Percentiles rank a stretch among this genome's conserved stretches.
These are phyloP conservation scores for Acanthosepion lycidas DNA, from an alignment of 2,888 invertebrate genomes.

Conservation along the genomic window DNA sequence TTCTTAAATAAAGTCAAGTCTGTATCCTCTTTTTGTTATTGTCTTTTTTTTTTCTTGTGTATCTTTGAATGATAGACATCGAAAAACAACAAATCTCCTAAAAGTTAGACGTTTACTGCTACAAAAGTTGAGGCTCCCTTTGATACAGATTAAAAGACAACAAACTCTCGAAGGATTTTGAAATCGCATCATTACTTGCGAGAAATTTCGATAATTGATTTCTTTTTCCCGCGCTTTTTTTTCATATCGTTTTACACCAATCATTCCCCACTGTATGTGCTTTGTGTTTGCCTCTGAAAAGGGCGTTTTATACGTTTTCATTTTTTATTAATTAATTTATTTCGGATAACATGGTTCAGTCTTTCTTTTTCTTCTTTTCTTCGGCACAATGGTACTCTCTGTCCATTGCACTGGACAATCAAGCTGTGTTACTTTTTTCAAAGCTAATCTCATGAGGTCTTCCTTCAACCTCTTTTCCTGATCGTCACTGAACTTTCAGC, in stretches of 20 bases:
- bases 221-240: background rate
- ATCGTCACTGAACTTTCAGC: too few species aligned
- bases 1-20: background rate
- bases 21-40: background rate
- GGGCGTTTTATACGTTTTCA: too few species aligned
- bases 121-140: background rate
- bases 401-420: too few species aligned
- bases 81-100: background rate
- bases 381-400: too few species aligned
- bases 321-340: too few species aligned
- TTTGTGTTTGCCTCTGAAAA: too few species aligned
- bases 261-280: too few species aligned
- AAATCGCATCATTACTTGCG: background rate
- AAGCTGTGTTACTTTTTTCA: too few species aligned
- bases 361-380: too few species aligned
- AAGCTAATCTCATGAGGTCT: too few species aligned
- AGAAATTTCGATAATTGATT: constrained; percentile 8
- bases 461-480: too few species aligned
- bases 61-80: background rate
- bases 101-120: background rate
- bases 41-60: background rate
- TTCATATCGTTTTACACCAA: background rate
- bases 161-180: background rate
- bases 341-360: too few species aligned
- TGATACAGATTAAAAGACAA: background rate